phyloP scores from a whole-genome alignment of 2,113 vertebrate genomes.

The Isurus oxyrinchus region DNA sequence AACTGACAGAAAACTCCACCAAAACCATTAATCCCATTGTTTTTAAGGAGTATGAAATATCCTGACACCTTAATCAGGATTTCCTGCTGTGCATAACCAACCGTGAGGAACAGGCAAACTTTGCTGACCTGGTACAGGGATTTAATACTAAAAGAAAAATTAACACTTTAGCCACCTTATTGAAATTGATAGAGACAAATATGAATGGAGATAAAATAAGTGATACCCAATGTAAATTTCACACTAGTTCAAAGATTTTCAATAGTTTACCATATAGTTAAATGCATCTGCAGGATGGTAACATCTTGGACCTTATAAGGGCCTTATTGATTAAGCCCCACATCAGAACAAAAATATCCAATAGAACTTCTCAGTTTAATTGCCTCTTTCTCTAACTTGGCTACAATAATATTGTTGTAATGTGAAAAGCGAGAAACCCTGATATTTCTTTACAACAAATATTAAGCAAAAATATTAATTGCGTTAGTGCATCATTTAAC shows the following conservation, averaged over 20 bases:
- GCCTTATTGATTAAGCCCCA: too few species aligned
- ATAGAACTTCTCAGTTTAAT: too few species aligned
- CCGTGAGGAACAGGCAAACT: neutral
- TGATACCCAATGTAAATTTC: neutral
- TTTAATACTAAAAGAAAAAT: neutral
- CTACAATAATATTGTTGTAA: neutral
- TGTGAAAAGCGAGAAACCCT: neutral
- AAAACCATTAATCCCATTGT: constrained; percentile 30
- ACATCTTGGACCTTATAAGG: neutral
- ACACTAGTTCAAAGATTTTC: neutral
- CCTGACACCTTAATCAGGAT: constrained; percentile 26
- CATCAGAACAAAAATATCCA: too few species aligned
- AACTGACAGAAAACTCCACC: constrained; percentile 32
- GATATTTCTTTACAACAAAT: neutral
- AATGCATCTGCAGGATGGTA: neutral
- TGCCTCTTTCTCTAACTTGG: too few species aligned
- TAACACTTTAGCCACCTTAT: constrained; percentile 6
- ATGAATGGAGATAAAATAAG: neutral
- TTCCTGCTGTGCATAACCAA: neutral
- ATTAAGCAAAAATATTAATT: neutral
- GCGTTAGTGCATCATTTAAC: neutral
- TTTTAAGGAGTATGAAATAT: constrained; percentile 26
- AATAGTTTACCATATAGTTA: neutral
- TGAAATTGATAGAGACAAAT: neutral
- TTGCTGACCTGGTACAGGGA: neutral